These are phyloP conservation scores for Isichthys henryi DNA, from an alignment of 2,113 vertebrate species.

Conservation along the genomic window DNA sequence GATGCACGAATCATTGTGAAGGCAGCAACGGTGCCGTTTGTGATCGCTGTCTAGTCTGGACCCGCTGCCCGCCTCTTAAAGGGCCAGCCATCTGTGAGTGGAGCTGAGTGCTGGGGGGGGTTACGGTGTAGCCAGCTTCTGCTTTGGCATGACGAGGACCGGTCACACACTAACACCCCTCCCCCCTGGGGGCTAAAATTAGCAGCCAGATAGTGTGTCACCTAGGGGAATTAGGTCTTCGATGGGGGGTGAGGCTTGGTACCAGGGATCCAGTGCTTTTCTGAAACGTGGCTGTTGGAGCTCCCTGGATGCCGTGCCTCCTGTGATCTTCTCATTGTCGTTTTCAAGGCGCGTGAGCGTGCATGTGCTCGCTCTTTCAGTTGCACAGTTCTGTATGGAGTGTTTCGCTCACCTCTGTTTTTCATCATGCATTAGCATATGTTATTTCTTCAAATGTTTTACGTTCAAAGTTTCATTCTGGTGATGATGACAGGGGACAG, in stretches of 20 bases:
- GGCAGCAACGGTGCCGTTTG: constrained; percentile 26
- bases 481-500: neutral
- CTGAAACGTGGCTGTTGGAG: neutral
- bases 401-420: neutral
- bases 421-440: neutral
- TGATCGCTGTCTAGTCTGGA: constrained; percentile 30
- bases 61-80: constrained; percentile 63
- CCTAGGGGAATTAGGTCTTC: constrained; percentile 11
- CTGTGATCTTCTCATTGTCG: neutral
- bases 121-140: constrained; percentile 36
- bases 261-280: neutral
- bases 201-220: constrained; percentile 21
- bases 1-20: constrained; percentile 60
- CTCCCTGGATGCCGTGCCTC: neutral
- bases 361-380: neutral
- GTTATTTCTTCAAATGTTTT: neutral
- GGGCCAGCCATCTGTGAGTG: constrained; percentile 36
- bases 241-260: neutral
- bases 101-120: constrained; percentile 33
- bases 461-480: neutral
- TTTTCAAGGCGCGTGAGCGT: neutral
- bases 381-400: neutral
- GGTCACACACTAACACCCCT: neutral
- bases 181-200: constrained; percentile 12
- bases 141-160: neutral